Conservation (phyloP, 30 jellyfish, hydroid and myxozoan species). For the Catostylus mosaicus region DNA sequence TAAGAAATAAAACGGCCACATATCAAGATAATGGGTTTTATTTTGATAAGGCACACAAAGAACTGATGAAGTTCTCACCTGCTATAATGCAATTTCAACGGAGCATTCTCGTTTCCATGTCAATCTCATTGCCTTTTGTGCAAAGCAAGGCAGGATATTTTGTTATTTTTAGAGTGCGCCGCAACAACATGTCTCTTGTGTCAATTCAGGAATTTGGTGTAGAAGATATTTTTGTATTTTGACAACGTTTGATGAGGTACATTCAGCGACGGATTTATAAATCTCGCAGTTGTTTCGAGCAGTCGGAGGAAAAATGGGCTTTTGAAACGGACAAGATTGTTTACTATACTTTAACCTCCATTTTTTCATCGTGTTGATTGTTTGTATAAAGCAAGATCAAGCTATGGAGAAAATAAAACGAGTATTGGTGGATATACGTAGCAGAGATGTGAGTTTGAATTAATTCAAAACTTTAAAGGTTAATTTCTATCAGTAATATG, state of each 20-base stretch:
- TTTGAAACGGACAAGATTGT: neutral
- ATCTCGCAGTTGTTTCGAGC: too few relatives aligned
- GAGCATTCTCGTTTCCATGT: slow-evolving; percentile 21
- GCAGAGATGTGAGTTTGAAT: neutral
- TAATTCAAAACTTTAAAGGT: neutral
- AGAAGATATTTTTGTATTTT: neutral
- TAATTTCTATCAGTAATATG: too few relatives aligned
- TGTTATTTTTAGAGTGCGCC: neutral
- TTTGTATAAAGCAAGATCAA: neutral
- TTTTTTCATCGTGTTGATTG: too few relatives aligned
- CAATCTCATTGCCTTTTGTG: slow-evolving; percentile 15
- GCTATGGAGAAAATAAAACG: slow-evolving; percentile 4
- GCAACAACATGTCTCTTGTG: neutral
- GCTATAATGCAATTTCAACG: slow-evolving; percentile 1
- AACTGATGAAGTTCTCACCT: slow-evolving; percentile 8
- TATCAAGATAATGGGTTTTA: slow-evolving; percentile 4
- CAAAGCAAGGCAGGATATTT: neutral
- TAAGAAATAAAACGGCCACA: slow-evolving; percentile 20
- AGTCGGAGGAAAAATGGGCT: neutral
- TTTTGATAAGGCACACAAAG: slow-evolving; percentile 23
- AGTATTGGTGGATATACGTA: neutral
- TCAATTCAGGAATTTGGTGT: neutral
- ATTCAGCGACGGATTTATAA: too few relatives aligned
- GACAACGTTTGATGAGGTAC: neutral
- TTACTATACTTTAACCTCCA: neutral